These are phyloP conservation scores for Lordiphosa stackelbergi DNA, from an alignment of 1,140 invertebrate species.

Conservation along the genomic window DNA sequence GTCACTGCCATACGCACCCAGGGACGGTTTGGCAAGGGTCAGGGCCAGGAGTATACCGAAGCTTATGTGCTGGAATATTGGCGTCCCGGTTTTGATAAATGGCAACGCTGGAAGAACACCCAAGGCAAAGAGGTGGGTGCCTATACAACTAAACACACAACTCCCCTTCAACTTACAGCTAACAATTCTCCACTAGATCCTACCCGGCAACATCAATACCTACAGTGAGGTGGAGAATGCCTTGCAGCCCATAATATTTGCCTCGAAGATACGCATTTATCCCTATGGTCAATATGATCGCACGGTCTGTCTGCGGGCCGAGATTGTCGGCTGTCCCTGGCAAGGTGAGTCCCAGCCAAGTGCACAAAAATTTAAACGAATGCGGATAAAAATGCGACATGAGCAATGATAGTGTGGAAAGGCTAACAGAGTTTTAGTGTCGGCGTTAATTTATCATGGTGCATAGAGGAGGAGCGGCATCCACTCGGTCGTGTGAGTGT, in stretches of 20 bases:
- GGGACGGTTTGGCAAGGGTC: constrained; percentile 94
- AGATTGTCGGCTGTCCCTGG: constrained; percentile 92
- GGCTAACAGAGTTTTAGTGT: constrained; percentile 71
- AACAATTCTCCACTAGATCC: constrained; percentile 80
- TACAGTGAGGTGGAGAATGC: constrained; percentile 87
- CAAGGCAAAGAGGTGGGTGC: constrained; percentile 85
- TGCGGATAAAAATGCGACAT: constrained; percentile 57
- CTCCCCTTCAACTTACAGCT: not conserved
- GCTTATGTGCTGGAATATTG: constrained; percentile 95
- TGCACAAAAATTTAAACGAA: constrained; percentile 30
- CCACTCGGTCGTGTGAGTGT: too few species aligned
- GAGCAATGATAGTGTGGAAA: constrained; percentile 60
- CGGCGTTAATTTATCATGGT: constrained; percentile 64
- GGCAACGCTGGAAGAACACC: constrained; percentile 88
- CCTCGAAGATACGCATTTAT: constrained; percentile 91
- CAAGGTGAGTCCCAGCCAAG: constrained; percentile 82
- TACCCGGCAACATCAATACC: constrained; percentile 92
- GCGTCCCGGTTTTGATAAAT: constrained; percentile 87
- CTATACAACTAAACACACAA: not conserved
- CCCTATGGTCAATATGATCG: constrained; percentile 92
- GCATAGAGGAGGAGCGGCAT: not conserved
- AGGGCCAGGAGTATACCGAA: constrained; percentile 94
- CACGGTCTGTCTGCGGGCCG: constrained; percentile 94
- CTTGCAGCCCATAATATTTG: constrained; percentile 90
- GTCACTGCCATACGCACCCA: constrained; percentile 92